A percentile compares a stretch with the other conserved stretches of the same genome.
These are phyloP conservation scores for Gallirallus australis DNA, from an alignment of 2,797 vertebrate genomes.

Conservation along the genomic window DNA sequence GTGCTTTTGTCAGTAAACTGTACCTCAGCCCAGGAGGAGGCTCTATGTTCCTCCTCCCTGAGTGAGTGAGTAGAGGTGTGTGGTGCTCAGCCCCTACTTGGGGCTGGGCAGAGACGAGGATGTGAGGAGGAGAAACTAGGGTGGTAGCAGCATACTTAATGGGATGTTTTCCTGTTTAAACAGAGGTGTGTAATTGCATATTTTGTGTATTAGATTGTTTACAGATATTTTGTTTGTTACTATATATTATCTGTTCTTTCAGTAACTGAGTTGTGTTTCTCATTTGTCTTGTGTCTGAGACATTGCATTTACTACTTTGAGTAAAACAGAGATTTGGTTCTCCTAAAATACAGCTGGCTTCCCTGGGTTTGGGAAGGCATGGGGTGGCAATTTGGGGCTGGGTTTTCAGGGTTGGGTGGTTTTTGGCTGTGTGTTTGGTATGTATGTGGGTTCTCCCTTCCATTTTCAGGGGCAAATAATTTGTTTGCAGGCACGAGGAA, in stretches of 20 bases:
- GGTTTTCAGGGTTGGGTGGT: fast-evolving
- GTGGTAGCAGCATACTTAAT: neutral
- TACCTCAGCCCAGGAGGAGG: too few species aligned
- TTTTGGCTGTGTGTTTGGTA: too few species aligned
- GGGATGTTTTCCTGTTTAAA: neutral
- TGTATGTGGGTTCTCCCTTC: neutral
- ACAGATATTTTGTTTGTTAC: neutral
- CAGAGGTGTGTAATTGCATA: neutral
- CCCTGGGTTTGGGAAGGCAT: too few species aligned
- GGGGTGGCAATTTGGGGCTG: too few species aligned
- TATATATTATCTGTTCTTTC: neutral
- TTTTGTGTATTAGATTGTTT: neutral
- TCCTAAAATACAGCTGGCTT: fast-evolving
- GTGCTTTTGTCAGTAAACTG: too few species aligned
- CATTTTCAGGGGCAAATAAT: neutral
- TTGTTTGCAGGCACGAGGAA: neutral
- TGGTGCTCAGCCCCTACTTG: too few species aligned
- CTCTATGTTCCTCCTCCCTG: too few species aligned
- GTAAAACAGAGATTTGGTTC: neutral
- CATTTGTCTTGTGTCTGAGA: neutral
- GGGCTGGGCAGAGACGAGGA: neutral
- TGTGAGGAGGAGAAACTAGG: neutral
- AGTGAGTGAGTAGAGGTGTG: too few species aligned
- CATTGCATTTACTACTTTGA: neutral
- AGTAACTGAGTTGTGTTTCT: neutral